Base-by-base conservation (phyloP, 2,888 invertebrate genomes). In the Heliconius erato region DNA sequence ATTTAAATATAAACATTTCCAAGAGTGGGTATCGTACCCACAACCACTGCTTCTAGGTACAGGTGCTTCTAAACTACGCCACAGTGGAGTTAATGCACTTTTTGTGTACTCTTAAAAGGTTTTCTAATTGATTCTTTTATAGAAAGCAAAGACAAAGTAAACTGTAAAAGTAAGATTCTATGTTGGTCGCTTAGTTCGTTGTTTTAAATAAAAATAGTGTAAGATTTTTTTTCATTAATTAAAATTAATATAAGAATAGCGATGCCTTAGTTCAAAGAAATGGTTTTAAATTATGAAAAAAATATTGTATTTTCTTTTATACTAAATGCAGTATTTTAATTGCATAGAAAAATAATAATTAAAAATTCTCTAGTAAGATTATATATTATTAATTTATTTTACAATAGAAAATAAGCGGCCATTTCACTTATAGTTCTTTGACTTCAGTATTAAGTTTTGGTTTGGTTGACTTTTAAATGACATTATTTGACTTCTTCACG, bases 71-170 rank as follows among this genome's bases (percentile, higher is more conserved):
- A 0, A 44, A 72, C 72, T 26, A 71, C n/a, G 44, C 71, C 72
- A 40, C 26, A 16, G 7, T 26, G 1, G 14, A 26, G 3, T 26
- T 72, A 65, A 67, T 78, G 78, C 78, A 78, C 67, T 78, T 78
- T 71, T 59, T 79, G 11, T 71, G 54, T 44, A 49, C 67, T 49
- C 65, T 19, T 49, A 28, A 71, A 78, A 67, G 78, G 16, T 19
- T 35, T 65, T 40, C 67, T 78, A 76, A 63, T 72, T 63, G 76
- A 40, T 76, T 76, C 63, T 63, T 40, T 76, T 63, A 63, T 76
- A 26, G 63, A 49, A 44, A 71, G 19, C 5, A 72, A 72, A 44
- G 72, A 71, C 69, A 71, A 35, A 71, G 63, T 63, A 63, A 63
- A 63, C 63, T 63, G 44, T 72, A 72, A 26, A 72, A 72, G 40